A percentile compares a stretch with the other conserved stretches of the same genome.
Evolutionary conservation across 2,888 invertebrate genomes (phyloP).

Genomic region (Herminia tarsipennalis): DNA sequence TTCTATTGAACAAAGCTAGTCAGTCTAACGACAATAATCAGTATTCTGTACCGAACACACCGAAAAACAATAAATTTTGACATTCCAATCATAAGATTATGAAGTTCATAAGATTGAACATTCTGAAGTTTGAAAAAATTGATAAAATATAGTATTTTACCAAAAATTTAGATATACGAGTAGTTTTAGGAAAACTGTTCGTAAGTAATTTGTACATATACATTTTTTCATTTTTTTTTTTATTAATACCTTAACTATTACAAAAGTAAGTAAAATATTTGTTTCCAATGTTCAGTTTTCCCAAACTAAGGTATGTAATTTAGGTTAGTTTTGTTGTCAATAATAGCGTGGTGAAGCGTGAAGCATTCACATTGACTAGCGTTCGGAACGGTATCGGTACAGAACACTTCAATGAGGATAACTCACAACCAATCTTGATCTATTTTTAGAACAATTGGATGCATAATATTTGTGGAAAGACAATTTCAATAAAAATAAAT

Average conservation of each 20-base stretch:
- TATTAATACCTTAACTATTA: too few species aligned
- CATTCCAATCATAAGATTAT: background rate
- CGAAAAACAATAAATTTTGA: background rate
- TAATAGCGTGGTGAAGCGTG: slow-evolving; percentile 55
- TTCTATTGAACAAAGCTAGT: slow-evolving; percentile 29
- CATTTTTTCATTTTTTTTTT: too few species aligned
- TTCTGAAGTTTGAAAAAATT: background rate
- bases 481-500: slow-evolving; percentile 14
- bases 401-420: slow-evolving; percentile 34
- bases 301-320: slow-evolving; percentile 24
- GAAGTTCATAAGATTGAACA: background rate
- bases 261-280: too few species aligned
- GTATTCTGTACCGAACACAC: slow-evolving; percentile 35
- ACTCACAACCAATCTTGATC: slow-evolving; percentile 22
- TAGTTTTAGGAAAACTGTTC: background rate
- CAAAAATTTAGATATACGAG: too few species aligned
- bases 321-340: slow-evolving; percentile 50
- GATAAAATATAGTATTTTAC: background rate
- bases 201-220: too few species aligned
- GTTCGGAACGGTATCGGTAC: slow-evolving; percentile 25
- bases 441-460: slow-evolving; percentile 28
- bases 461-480: slow-evolving; percentile 16
- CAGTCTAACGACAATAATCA: slow-evolving; percentile 26
- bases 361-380: slow-evolving; percentile 54
- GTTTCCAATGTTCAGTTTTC: slow-evolving; percentile 14